These are phyloP conservation scores for Paramormyrops hopkinsi DNA, from an alignment of 2,797 vertebrate genomes.

Conservation along the genomic window DNA sequence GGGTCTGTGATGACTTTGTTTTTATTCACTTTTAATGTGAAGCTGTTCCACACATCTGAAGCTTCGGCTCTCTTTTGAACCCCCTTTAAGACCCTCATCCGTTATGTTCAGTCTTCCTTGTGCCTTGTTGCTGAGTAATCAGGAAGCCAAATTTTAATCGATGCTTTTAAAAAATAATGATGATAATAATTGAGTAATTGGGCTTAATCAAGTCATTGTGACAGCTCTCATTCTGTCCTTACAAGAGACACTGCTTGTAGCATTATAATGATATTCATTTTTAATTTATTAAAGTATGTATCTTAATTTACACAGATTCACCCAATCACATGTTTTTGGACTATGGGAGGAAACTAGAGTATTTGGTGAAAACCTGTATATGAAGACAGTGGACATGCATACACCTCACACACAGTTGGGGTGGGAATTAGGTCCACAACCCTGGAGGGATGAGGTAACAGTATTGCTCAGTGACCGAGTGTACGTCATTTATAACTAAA, in stretches of 20 bases:
- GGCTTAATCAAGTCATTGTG: not conserved
- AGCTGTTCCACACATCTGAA: not conserved
- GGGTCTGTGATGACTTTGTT: not conserved
- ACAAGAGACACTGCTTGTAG: not conserved
- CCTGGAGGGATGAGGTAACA: not conserved
- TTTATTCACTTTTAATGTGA: not conserved
- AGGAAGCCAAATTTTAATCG: not conserved
- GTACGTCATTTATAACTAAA: not conserved
- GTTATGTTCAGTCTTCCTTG: not conserved
- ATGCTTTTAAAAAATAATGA: not conserved
- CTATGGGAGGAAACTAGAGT: not conserved
- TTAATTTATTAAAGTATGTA: not conserved
- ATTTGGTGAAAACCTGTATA: not conserved
- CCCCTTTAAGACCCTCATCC: not conserved
- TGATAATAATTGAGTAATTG: not conserved
- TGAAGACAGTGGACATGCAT: not conserved
- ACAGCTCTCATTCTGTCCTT: not conserved
- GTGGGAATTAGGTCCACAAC: not conserved
- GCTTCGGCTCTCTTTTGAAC: not conserved
- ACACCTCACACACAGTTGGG: not conserved
- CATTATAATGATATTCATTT: not conserved
- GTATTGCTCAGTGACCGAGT: not conserved
- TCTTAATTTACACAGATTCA: not conserved
- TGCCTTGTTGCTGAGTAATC: not conserved
- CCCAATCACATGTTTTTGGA: not conserved